Evolutionary conservation across 2,888 invertebrate genomes (phyloP).

Genomic region (Antheraea assamensis): DNA sequence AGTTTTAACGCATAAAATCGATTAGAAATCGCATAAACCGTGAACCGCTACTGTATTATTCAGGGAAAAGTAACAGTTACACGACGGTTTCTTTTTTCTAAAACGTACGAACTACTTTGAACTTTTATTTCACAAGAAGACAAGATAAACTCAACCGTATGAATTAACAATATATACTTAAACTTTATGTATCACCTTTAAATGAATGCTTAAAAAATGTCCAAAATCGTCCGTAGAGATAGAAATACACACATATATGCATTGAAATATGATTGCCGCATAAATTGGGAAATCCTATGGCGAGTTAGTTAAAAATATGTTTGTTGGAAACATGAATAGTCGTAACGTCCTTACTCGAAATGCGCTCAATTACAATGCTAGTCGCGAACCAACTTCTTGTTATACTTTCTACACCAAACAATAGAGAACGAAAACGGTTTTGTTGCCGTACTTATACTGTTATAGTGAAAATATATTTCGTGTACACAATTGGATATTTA

Average conservation of each 20-base stretch:
- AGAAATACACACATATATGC: not conserved
- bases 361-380: constrained; percentile 58
- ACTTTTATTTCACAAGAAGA: constrained; percentile 29
- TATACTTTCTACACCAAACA: constrained; percentile 66
- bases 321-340: not conserved
- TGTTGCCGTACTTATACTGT: constrained; percentile 37
- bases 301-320: not conserved
- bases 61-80: constrained; percentile 41
- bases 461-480: not conserved
- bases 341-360: not conserved
- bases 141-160: not conserved
- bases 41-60: constrained; percentile 28
- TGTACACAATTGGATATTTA: not conserved
- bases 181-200: not conserved
- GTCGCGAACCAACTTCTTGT: constrained; percentile 54
- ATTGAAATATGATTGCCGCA: not conserved
- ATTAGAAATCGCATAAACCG: constrained; percentile 45
- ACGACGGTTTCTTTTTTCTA: constrained; percentile 32
- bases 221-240: too few relatives aligned
- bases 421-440: constrained; percentile 39
- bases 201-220: not conserved
- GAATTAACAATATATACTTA: not conserved
- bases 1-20: constrained; percentile 44
- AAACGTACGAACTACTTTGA: constrained; percentile 30
- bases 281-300: not conserved